A percentile compares a stretch with the other conserved stretches of the same genome.
Evolutionary conservation across 2,113 vertebrate species (phyloP).

Genomic region (Cyprinodon variegatus): DNA sequence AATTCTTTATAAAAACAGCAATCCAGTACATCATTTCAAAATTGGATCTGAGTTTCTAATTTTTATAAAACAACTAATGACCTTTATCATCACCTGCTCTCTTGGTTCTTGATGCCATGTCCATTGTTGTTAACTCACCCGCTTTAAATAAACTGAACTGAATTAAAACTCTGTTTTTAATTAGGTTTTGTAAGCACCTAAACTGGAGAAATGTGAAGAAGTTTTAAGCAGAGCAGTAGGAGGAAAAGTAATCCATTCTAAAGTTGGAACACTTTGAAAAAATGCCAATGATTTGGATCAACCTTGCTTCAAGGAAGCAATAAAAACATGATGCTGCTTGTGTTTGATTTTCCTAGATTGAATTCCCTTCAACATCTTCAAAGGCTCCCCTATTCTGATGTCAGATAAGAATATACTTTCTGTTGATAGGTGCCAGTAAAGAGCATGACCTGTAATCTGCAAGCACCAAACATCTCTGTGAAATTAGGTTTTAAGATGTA

Average conservation of each 20-base stretch:
- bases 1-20: no score
- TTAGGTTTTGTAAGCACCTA: neutral
- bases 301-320: neutral
- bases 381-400: slow-evolving; percentile 1
- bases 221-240: neutral
- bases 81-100: no score
- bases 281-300: slow-evolving; percentile 2
- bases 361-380: neutral
- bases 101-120: no score
- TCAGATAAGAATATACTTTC: neutral
- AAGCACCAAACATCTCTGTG: neutral
- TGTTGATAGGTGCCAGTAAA: slow-evolving; percentile 8
- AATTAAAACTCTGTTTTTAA: neutral
- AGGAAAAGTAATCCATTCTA: neutral
- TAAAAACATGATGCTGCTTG: neutral
- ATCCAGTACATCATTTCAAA: no score
- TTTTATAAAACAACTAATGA: no score
- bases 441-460: slow-evolving; percentile 8
- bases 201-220: neutral
- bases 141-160: neutral
- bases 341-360: slow-evolving; percentile 3
- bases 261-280: slow-evolving; percentile 1
- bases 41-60: no score
- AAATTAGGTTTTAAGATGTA: slow-evolving; percentile 4
- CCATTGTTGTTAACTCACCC: neutral